Base-by-base conservation (phyloP, 2,888 invertebrate genomes). In the Protophormia terraenovae region DNA sequence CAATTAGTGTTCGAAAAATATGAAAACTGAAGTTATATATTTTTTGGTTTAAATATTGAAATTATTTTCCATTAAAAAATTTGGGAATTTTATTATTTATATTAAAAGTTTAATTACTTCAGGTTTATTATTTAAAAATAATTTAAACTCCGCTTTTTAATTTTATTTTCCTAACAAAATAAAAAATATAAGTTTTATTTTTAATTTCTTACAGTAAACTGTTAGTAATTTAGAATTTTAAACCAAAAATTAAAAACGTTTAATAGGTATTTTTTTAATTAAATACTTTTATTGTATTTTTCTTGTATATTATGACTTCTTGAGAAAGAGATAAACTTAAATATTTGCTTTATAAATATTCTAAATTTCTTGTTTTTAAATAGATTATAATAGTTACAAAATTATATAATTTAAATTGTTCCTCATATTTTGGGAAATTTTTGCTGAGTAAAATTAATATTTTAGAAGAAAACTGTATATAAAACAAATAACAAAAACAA, bases 401-500 rank as follows among this genome's bases (percentile, higher is more conserved):
- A 24, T 19, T 8, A 29, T 10, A 53, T n/a, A n/a, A 53, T 10
- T 35, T 35, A n/a, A 22, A 22, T 24, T 5, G 7, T 50, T 22
- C 6, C 22, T 12, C 7, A 45, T 60, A n/a, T 22, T 22, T 22
- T 19, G 14, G 1, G 29, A n/a, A 73, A 60, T 47, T 32, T 41
- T 60, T 12, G 14, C 12, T n/a, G 22, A 32, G 8, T 6, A 24
- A 41, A 41, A n/a, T 35, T 27, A 62, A 24, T n/a, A n/a, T n/a
- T n/a, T n/a, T n/a, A 7, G 19, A 32, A 58, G 24, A 38, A 64
- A 53, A 24, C n/a, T 64, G 3, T n/a, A 38, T n/a, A 64, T 50
- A 38, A 71, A 77, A 64, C 14, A n/a, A 64, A 22, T 58, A 71
- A 71, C 16, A 62, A 55, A 62, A 67, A 79, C 8, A 69, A 35